phyloP scores from a whole-genome alignment of 2,888 invertebrate genomes.

The Xanthorhoe spadicearia region DNA sequence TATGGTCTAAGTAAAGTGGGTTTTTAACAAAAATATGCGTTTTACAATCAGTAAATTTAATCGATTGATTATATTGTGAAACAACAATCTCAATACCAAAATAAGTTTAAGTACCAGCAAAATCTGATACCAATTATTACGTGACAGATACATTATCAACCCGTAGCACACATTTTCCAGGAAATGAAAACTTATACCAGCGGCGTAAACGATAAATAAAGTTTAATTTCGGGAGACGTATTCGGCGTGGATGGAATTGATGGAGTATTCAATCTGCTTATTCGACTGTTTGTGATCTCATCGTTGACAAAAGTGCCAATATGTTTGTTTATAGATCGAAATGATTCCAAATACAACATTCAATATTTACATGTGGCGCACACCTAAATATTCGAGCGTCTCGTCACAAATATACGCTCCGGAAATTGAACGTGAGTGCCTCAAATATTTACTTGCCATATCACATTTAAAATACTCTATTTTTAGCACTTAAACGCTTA shows the following conservation, averaged over 20 bases:
- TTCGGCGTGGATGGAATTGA: not conserved
- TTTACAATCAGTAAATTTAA: no score
- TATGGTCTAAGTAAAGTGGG: no score
- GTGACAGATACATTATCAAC: no score
- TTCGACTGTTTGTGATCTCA: conserved; percentile 12
- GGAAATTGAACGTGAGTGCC: conserved; percentile 54
- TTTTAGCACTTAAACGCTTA: not conserved
- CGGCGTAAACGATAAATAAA: no score
- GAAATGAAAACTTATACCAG: no score
- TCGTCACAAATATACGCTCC: conserved; percentile 48
- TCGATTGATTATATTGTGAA: no score
- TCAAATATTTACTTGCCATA: conserved; percentile 49
- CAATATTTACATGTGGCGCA: conserved; percentile 46
- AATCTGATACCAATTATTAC: no score
- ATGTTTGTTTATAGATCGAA: conserved; percentile 33
- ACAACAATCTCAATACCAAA: no score
- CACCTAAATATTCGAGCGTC: conserved; percentile 51
- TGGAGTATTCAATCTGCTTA: conserved; percentile 8
- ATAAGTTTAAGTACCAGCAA: no score
- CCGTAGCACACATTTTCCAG: no score
- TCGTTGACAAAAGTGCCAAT: conserved; percentile 22
- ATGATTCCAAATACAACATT: conserved; percentile 46
- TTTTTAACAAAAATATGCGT: no score
- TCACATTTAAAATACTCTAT: conserved; percentile 12
- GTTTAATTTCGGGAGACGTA: not conserved